A percentile compares a stretch with the other conserved stretches of the same genome.
These are phyloP conservation scores for Eubasilissa splendida DNA, from an alignment of 2,888 invertebrate genomes.

Conservation along the genomic window DNA sequence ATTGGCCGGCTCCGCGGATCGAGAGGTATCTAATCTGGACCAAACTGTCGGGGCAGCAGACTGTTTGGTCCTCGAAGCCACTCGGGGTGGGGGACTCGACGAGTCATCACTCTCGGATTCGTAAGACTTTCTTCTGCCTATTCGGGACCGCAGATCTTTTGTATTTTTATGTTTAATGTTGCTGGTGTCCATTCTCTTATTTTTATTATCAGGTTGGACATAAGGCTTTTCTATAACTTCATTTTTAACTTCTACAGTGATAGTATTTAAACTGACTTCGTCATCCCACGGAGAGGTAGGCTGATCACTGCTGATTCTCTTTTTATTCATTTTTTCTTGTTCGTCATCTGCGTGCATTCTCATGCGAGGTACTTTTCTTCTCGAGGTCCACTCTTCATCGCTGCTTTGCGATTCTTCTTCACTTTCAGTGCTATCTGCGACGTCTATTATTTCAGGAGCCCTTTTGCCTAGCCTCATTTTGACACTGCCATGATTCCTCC, in stretches of 20 bases:
- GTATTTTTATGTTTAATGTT: constrained; percentile 18
- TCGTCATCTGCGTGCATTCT: constrained; percentile 93
- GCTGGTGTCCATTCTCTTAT: constrained; percentile 65
- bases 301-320: constrained; percentile 61
- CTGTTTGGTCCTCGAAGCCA: constrained; percentile 61
- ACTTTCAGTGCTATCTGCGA: constrained; percentile 63
- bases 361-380: constrained; percentile 82
- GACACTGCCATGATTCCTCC: constrained; percentile 36
- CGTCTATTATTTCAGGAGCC: constrained; percentile 61
- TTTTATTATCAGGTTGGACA: constrained; percentile 60
- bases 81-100: constrained; percentile 64
- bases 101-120: constrained; percentile 49
- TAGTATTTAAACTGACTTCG: constrained; percentile 36
- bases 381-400: constrained; percentile 74
- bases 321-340: constrained; percentile 74
- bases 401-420: constrained; percentile 62
- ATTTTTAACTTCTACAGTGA: constrained; percentile 53
- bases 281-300: constrained; percentile 8
- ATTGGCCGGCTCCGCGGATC: constrained; percentile 59
- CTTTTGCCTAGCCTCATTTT: constrained; percentile 58
- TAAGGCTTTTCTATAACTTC: constrained; percentile 24
- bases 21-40: constrained; percentile 70
- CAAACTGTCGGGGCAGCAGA: constrained; percentile 71
- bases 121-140: constrained; percentile 51
- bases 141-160: constrained; percentile 35